Conservation (phyloP, 2,113 vertebrate species). For the Platysternon megacephalum region DNA sequence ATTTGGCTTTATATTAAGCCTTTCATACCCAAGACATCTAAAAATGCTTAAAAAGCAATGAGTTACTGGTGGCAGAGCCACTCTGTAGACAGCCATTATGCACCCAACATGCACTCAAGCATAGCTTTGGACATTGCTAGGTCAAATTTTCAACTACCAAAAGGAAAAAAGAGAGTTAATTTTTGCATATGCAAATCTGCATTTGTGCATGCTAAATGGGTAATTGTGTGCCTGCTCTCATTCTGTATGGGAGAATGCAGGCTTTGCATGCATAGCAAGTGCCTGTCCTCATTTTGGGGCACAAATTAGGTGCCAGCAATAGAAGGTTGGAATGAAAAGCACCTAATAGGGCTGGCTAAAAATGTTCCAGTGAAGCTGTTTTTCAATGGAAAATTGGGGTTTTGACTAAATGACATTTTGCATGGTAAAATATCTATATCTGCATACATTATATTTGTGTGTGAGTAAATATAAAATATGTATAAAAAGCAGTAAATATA, state of each 20-base stretch:
- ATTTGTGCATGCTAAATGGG: background rate
- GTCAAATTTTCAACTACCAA: background rate
- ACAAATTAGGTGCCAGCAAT: background rate
- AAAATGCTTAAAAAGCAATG: slow-evolving; percentile 2
- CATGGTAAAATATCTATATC: background rate
- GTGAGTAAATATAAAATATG: no score
- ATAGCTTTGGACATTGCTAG: background rate
- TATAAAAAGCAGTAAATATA: no score
- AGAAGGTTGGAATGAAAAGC: background rate
- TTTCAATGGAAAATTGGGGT: background rate
- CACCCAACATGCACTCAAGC: background rate
- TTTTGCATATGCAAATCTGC: background rate
- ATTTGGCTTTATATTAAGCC: slow-evolving; percentile 54
- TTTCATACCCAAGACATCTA: slow-evolving; percentile 20
- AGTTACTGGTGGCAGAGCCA: background rate
- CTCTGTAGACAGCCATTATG: background rate
- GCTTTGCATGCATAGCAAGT: background rate
- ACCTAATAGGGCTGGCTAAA: background rate
- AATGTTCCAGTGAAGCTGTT: background rate
- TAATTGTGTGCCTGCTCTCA: background rate
- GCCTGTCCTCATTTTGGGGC: background rate
- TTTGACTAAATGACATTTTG: background rate
- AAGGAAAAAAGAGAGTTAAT: background rate
- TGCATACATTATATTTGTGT: no score
- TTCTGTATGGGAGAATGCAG: rapidly evolving